Evolutionary conservation across 1,140 invertebrate species (phyloP).

Genomic region (Dolichoris vasculosae): DNA sequence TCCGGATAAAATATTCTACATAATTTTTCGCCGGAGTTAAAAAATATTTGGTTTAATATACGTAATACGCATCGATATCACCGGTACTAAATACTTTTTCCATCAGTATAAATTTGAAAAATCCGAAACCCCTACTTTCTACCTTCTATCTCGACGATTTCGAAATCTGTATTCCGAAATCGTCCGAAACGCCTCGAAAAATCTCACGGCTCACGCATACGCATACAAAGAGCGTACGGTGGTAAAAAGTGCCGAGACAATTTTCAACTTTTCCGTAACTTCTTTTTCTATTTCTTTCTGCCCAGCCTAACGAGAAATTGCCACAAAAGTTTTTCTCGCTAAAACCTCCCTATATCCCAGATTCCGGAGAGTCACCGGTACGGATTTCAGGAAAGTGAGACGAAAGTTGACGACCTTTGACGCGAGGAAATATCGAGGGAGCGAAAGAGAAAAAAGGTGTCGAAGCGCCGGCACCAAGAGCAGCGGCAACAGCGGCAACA

Average conservation of each 20-base stretch:
- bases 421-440: background rate
- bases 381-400: conserved; percentile 19
- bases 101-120: background rate
- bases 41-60: background rate
- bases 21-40: background rate
- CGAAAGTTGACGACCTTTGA: conserved; percentile 40
- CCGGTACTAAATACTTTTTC: background rate
- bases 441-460: background rate
- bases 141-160: background rate
- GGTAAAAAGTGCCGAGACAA: conserved; percentile 61
- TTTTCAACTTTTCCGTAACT: conserved; percentile 70
- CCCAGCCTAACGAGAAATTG: conserved; percentile 39
- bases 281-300: conserved; percentile 1
- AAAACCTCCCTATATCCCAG: conserved; percentile 26
- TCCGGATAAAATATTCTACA: background rate
- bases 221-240: background rate
- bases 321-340: conserved; percentile 47
- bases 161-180: background rate
- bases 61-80: background rate
- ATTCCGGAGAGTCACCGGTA: conserved; percentile 20
- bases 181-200: background rate
- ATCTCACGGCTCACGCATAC: background rate
- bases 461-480: background rate
- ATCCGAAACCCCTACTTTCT: background rate
- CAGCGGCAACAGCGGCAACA: conserved; percentile 5